Base-by-base conservation (phyloP, 2,797 vertebrate genomes). In the Pseudopleuronectes americanus region DNA sequence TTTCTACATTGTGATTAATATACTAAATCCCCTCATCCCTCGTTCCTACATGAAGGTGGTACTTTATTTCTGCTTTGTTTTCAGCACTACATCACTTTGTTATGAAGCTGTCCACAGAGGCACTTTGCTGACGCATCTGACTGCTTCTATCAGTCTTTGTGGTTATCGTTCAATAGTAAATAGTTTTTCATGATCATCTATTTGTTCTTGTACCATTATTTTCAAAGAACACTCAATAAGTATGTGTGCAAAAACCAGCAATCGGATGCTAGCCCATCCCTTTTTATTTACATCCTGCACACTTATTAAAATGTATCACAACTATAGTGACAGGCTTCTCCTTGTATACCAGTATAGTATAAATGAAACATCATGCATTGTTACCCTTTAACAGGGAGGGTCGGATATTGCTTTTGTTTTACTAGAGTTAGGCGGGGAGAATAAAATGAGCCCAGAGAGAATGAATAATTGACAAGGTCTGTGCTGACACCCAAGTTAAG, bases 381-480 rank as follows among this genome's bases (percentile, higher is more conserved):
- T 56, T 23, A n/a, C 43, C n/a, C 10, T 28, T 9, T 14, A 1
- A 61, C 33, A 31, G 13, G 17, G 26, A 77, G 8, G 28, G 33
- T 26, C 60, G 26, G 9, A 61, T 66, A 28, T 54, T 26, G 28
- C 8, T 41, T 76, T 9, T 70, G 52, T 43, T 19, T 73, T 49
- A 56, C 68, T 51, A 56, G 71, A 77, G 53, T 61, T 21, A 21
- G 5, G 26, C 26, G 5, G 26, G 26, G n/a, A 8, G 12, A 68
- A 68, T 66, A 57, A 67, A 75, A 26, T 68, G 74, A 62, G 48
- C 57, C 75, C 53, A 63, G 57, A 59, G 49, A 79, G 58, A 60
- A 90, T 94, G 72, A 92, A 93, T 88, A 84, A 91, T 94, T 91
- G 83, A 93, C 76, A 1, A 74, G 60, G 69, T 79, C 53, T 89